Conservation (phyloP, 1,140 invertebrate species). For the Protaetia brevitarsis region DNA sequence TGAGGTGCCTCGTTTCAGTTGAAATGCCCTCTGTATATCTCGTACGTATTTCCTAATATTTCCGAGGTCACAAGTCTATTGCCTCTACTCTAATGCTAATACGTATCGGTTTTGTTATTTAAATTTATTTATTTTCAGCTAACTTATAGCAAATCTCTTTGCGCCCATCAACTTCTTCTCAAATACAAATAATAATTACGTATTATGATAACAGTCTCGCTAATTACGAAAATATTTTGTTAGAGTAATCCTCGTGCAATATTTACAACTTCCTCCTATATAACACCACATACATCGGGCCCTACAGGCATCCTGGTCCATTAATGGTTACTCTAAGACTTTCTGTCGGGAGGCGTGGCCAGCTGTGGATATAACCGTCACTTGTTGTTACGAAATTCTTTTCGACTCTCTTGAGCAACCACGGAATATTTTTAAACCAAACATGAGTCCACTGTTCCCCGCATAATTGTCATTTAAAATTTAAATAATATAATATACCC, state of each 20-base stretch:
- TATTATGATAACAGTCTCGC: no score
- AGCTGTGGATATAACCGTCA: constrained; percentile 9
- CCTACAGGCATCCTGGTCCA: constrained; percentile 1
- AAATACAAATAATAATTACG: no score
- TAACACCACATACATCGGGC: not conserved
- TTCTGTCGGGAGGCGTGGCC: constrained; percentile 18
- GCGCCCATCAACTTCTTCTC: no score
- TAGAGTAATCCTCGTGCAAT: constrained; percentile 7
- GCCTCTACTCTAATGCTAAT: no score
- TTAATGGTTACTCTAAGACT: constrained; percentile 17
- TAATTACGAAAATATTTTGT: no score
- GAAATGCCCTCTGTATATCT: no score
- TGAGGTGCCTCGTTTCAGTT: no score
- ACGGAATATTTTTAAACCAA: constrained; percentile 19
- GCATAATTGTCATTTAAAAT: constrained; percentile 5
- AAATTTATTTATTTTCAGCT: no score
- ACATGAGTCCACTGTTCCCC: constrained; percentile 10
- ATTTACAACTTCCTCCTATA: constrained; percentile 7
- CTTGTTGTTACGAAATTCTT: constrained; percentile 19
- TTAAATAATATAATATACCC: constrained; percentile 8
- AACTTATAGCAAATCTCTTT: no score
- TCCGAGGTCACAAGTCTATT: no score
- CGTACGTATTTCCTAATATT: no score
- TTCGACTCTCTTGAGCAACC: constrained; percentile 16
- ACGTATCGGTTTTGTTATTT: no score